phyloP scores from a whole-genome alignment of 2,888 invertebrate genomes.

The Eledona agricola region DNA sequence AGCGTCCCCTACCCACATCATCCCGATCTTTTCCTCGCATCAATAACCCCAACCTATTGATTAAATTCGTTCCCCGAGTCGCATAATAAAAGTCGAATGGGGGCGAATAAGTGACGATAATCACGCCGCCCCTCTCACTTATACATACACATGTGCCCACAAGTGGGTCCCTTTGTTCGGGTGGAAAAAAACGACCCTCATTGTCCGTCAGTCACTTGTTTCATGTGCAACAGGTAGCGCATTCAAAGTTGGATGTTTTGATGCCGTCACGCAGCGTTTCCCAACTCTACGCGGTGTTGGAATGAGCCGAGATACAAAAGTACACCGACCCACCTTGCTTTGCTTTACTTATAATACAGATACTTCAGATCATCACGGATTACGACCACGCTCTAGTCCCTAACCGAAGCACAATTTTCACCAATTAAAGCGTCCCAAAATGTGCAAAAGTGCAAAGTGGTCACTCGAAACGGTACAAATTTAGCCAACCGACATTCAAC shows the following conservation, averaged over 20 bases:
- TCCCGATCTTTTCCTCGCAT: constrained; percentile 6
- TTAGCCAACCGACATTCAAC: too few relatives aligned
- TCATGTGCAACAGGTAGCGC: constrained; percentile 44
- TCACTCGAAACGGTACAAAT: too few relatives aligned
- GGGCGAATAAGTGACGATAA: constrained; percentile 23
- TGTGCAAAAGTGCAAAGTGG: too few relatives aligned
- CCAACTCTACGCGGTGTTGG: constrained; percentile 13
- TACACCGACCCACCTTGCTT: constrained; percentile 24
- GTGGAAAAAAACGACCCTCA: constrained; percentile 38
- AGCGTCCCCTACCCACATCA: constrained; percentile 17
- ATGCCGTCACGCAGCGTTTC: constrained; percentile 28
- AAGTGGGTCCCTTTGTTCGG: constrained; percentile 16
- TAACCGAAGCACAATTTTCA: too few relatives aligned
- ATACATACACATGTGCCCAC: constrained; percentile 23
- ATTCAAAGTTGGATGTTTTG: constrained; percentile 30
- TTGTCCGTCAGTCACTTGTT: constrained; percentile 42
- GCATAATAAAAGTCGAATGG: constrained; percentile 20
- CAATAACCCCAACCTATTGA: constrained; percentile 13
- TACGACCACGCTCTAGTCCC: too few relatives aligned
- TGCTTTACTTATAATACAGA: too few relatives aligned
- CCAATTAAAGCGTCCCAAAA: too few relatives aligned
- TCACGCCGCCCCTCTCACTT: constrained; percentile 8
- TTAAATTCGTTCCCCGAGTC: constrained; percentile 21
- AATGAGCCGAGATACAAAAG: constrained; percentile 12
- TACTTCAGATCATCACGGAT: constrained; percentile 16